These are phyloP conservation scores for Lacerta agilis DNA, from an alignment of 2,797 vertebrate genomes.

Conservation along the genomic window DNA sequence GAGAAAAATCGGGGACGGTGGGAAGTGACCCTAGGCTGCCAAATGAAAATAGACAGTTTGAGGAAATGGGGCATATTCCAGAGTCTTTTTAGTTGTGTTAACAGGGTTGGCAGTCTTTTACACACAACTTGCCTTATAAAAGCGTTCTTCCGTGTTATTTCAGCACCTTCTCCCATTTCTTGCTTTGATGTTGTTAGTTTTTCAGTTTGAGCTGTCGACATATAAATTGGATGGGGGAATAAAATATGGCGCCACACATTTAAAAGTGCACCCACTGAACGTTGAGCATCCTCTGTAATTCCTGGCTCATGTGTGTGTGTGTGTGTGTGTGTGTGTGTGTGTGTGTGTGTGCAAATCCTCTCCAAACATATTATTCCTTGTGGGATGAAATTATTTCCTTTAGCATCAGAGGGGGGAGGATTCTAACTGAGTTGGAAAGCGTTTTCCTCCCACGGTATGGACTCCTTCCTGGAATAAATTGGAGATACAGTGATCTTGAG, in stretches of 20 bases:
- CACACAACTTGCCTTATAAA: background rate
- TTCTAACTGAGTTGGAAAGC: background rate
- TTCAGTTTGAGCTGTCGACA: background rate
- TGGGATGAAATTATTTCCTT: background rate
- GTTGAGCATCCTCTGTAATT: background rate
- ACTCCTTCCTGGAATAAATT: conserved; percentile 70
- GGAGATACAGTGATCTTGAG: conserved; percentile 75
- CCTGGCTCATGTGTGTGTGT: background rate
- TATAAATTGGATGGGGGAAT: background rate
- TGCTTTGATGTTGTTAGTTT: background rate
- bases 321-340: no score
- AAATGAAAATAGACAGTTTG: background rate
- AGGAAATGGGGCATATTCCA: background rate
- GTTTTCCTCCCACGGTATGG: conserved; percentile 39
- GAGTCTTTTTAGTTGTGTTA: background rate
- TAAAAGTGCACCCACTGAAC: background rate
- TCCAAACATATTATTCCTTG: rapidly evolving
- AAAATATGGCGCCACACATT: background rate
- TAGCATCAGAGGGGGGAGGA: background rate
- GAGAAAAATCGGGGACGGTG: no score
- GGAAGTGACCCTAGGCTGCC: background rate
- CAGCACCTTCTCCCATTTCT: background rate
- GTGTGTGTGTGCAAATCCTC: background rate
- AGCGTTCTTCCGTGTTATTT: background rate
- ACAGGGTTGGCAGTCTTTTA: background rate